Base-by-base conservation (phyloP, 1,140 invertebrate genomes). In the Eciton burchellii region DNA sequence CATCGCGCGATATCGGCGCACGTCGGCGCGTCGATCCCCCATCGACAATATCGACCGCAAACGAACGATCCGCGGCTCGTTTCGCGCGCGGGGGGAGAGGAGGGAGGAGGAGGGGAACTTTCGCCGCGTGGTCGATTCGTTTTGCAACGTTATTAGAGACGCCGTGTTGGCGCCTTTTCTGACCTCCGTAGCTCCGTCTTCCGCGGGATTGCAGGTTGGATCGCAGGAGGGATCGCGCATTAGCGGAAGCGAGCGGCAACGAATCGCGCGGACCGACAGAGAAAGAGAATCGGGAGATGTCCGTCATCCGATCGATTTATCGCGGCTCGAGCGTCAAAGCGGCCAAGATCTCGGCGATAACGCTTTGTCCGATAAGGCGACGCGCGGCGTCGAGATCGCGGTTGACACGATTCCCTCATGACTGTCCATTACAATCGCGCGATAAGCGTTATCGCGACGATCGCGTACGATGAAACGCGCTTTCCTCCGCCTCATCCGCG, bases 131-230 rank as follows among this genome's bases (percentile, higher is more conserved):
- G 19, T 54, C 24, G 21, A 26, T 26, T 63, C 29, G 16, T 59
- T 79, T 79, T 79, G 16, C 56, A 70, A 79, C 21, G n/a, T 79
- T 63, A 70, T 79, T 79, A 79, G 49, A 21, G 70, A 68, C 63
- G 21, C n/a, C n/a, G n/a, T 70, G 56, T 68, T 70, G 70, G 49
- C 49, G 63, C 63, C 63, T 79, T 77, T 79, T 57, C 74, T 57
- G 41, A 16, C 41, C 12, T 49, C n/a, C n/a, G n/a, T 19, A 26
- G 56, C 63, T 68, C 63, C 63, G 45, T 70, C 70, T 70, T 70
- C 74, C 21, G 63, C n/a, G 24, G 43, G 35, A 14, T 56, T 56
- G 12, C 63, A 79, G 70, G 74, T 68, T 43, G 21, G 62, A 68
- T 77, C 21, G 47, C 74, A 77, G 68, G 68, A 77, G 74, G 54